These are phyloP conservation scores for Rosalia funebris DNA, from an alignment of 2,888 invertebrate genomes.

Conservation along the genomic window DNA sequence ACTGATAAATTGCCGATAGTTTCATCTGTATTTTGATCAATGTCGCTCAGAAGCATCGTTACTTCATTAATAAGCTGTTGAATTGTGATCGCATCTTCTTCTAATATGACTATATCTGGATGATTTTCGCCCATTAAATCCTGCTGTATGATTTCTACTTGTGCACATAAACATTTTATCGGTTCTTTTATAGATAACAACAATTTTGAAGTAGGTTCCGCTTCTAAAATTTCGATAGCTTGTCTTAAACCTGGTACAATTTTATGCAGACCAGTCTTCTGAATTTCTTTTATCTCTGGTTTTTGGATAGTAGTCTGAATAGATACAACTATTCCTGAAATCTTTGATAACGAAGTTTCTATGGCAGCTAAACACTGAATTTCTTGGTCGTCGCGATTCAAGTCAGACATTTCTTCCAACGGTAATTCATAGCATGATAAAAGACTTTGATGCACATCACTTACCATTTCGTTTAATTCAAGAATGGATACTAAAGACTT, in stretches of 20 bases:
- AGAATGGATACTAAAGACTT: conserved; percentile 39
- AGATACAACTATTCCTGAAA: conserved; percentile 35
- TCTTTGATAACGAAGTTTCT: conserved; percentile 38
- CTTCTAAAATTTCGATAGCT: conserved; percentile 34
- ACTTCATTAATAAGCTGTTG: conserved; percentile 7
- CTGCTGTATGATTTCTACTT: conserved; percentile 42
- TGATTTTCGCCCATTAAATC: conserved; percentile 15
- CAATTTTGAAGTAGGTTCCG: conserved; percentile 20
- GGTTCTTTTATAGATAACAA: conserved; percentile 37
- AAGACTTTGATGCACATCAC: conserved; percentile 32
- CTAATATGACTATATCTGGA: not conserved
- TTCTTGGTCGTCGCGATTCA: conserved; percentile 21
- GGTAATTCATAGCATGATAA: conserved; percentile 10
- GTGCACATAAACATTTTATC: conserved; percentile 45
- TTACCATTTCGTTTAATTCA: conserved; percentile 41
- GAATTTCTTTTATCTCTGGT: conserved; percentile 38
- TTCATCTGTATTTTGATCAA: conserved; percentile 31
- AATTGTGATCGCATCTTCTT: conserved; percentile 1
- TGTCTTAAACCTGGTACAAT: conserved; percentile 37
- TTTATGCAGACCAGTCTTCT: conserved; percentile 37
- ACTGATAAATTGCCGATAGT: conserved; percentile 26
- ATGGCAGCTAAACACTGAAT: conserved; percentile 30
- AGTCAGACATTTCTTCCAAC: conserved; percentile 12
- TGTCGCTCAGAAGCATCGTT: conserved; percentile 20
- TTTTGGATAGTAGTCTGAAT: conserved; percentile 41